phyloP scores from a whole-genome alignment of 2,113 vertebrate species.

The Cottus gobio region DNA sequence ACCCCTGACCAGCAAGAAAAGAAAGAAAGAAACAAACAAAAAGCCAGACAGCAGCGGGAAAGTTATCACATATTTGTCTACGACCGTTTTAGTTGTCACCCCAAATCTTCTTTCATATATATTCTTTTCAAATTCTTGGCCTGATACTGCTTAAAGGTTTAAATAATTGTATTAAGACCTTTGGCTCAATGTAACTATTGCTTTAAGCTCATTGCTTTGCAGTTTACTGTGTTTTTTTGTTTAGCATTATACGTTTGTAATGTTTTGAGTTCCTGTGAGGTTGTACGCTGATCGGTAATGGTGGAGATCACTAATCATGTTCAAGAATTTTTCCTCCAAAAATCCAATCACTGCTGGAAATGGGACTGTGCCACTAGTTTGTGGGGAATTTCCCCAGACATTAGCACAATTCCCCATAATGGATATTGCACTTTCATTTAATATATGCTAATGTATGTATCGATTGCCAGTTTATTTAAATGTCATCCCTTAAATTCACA shows the following conservation, averaged over 20 bases:
- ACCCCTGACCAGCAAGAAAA: background rate
- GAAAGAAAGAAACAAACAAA: background rate
- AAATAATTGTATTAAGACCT: too few species aligned
- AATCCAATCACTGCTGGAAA: background rate
- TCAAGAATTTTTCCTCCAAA: background rate
- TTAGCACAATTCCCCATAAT: background rate
- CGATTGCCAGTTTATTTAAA: slow-evolving; percentile 23
- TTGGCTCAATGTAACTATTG: background rate
- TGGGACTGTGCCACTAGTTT: background rate
- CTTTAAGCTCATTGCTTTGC: background rate
- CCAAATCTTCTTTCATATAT: background rate
- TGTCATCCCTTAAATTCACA: slow-evolving; percentile 5
- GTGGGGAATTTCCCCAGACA: background rate
- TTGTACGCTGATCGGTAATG: background rate
- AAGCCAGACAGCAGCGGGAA: background rate
- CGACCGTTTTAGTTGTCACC: background rate
- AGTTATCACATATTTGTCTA: background rate
- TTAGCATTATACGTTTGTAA: background rate
- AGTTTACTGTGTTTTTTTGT: background rate
- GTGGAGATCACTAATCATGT: background rate
- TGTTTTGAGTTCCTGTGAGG: background rate
- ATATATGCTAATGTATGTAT: slow-evolving; percentile 30
- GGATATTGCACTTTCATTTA: background rate
- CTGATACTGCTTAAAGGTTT: background rate
- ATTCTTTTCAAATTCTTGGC: too few species aligned